Conservation (phyloP, 1,140 invertebrate species). For the Drosophila tani region DNA sequence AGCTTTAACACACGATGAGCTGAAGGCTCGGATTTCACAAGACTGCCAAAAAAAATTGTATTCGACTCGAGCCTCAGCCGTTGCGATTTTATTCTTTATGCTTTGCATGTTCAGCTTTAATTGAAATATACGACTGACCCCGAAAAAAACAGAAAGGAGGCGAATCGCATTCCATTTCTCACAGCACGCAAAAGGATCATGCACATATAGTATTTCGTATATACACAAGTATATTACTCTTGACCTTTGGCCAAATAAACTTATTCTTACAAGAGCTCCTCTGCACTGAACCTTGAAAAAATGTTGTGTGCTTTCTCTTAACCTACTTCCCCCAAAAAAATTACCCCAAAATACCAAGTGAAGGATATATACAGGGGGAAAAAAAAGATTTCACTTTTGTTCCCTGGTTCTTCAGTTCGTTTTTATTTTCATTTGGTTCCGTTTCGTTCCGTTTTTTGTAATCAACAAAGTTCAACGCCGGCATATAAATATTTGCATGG, state of each 20-base stretch:
- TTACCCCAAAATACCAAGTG: conserved; percentile 17
- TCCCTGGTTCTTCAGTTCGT: conserved; percentile 6
- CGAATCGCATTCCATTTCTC: conserved; percentile 43
- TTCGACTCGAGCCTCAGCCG: conserved; percentile 17
- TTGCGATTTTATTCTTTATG: conserved; percentile 39
- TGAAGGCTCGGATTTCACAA: conserved; percentile 25
- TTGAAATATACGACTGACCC: conserved; percentile 78
- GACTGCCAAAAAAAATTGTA: conserved; percentile 3
- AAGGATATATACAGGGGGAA: conserved; percentile 30
- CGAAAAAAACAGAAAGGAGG: conserved; percentile 21
- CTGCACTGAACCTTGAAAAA: conserved; percentile 30
- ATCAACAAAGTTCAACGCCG: conserved; percentile 60
- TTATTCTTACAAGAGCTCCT: conserved; percentile 33
- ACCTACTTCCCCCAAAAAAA: conserved; percentile 19
- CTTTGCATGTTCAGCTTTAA: conserved; percentile 77
- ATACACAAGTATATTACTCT: conserved; percentile 32
- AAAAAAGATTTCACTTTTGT: conserved; percentile 40
- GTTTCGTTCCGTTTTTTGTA: conserved; percentile 41
- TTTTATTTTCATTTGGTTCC: conserved; percentile 10
- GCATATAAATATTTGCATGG: conserved; percentile 63
- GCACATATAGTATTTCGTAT: conserved; percentile 11
- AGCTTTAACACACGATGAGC: conserved; percentile 63
- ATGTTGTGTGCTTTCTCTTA: conserved; percentile 43
- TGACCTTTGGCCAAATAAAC: conserved; percentile 49
- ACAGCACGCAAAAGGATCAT: conserved; percentile 60